phyloP scores from a whole-genome alignment of 2,797 vertebrate genomes.

The Sebastes minor region DNA sequence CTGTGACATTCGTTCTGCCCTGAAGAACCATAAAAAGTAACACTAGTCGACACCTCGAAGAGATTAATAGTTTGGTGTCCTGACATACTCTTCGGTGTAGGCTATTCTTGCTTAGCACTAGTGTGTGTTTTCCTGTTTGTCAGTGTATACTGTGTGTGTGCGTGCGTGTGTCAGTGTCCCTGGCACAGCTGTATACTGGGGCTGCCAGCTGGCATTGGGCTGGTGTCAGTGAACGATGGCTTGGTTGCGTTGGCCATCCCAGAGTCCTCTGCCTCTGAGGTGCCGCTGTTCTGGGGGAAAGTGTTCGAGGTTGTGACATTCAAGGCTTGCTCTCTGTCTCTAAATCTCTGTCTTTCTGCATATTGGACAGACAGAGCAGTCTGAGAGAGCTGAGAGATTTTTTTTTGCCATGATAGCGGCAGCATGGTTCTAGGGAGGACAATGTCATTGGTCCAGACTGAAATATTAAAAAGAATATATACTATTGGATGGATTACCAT shows the following conservation, averaged over 20 bases:
- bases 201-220: constrained; percentile 61
- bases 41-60: not conserved
- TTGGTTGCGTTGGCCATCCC: constrained; percentile 10
- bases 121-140: constrained; percentile 25
- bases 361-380: not conserved
- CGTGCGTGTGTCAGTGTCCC: constrained; percentile 21
- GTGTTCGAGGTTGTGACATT: constrained; percentile 21
- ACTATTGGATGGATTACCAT: not conserved
- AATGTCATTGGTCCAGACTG: not conserved
- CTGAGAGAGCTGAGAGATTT: not conserved
- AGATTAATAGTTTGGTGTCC: constrained; percentile 18
- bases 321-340: not conserved
- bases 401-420: not conserved
- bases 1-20: not conserved
- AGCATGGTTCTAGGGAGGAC: not conserved
- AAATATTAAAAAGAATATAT: not conserved
- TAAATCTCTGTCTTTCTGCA: not conserved
- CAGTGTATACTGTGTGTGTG: constrained; percentile 7
- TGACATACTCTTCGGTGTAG: not conserved
- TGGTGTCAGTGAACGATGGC: constrained; percentile 47
- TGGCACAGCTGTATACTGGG: constrained; percentile 58
- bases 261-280: constrained; percentile 20
- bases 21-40: constrained; percentile 5
- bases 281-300: constrained; percentile 13
- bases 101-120: not conserved